Conservation (phyloP, 2,888 invertebrate genomes). For the Melanchra persicariae region DNA sequence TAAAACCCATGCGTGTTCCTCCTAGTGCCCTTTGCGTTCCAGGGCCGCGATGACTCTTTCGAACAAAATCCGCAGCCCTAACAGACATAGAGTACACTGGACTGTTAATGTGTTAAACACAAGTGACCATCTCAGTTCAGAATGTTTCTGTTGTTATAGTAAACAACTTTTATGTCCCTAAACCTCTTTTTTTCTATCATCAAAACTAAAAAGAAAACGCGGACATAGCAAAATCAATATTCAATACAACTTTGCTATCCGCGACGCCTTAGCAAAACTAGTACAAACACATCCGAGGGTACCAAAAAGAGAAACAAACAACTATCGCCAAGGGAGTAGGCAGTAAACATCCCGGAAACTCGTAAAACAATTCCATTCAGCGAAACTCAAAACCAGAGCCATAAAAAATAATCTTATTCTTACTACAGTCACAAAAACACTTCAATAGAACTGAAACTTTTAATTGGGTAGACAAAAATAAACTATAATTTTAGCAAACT, state of each 20-base stretch:
- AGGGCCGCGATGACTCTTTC: no score
- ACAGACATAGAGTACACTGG: no score
- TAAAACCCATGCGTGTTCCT: no score
- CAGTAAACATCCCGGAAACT: slow-evolving; percentile 56
- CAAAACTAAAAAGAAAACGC: background rate
- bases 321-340: slow-evolving; percentile 51
- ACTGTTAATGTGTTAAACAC: no score
- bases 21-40: no score
- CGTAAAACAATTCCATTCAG: slow-evolving; percentile 59
- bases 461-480: slow-evolving; percentile 62
- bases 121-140: no score
- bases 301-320: slow-evolving; percentile 31
- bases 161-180: no score
- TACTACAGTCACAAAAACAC: slow-evolving; percentile 29
- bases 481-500: slow-evolving; percentile 17
- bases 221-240: slow-evolving; percentile 31
- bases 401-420: slow-evolving; percentile 60
- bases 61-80: no score
- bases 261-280: slow-evolving; percentile 12
- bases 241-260: slow-evolving; percentile 28
- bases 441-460: slow-evolving; percentile 62
- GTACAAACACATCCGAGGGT: slow-evolving; percentile 15
- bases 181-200: background rate
- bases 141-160: no score
- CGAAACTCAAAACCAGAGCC: slow-evolving; percentile 42